Evolutionary conservation across 2,113 vertebrate species (phyloP).

Genomic region (Chamaea fasciata): DNA sequence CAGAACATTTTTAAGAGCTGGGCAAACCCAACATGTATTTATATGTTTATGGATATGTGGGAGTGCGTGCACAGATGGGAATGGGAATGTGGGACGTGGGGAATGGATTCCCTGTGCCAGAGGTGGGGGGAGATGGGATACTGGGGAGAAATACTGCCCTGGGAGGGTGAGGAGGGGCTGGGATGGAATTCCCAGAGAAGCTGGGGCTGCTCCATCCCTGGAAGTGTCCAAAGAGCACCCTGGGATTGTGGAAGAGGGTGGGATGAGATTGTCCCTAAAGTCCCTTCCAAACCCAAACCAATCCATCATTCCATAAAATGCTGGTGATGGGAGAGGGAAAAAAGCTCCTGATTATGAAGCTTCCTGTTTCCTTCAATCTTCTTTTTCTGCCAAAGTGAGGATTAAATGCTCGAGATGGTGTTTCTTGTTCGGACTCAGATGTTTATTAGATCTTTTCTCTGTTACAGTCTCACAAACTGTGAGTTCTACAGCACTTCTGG

Average conservation of each 20-base stretch:
- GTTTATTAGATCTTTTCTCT: too few species aligned
- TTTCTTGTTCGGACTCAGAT: too few species aligned
- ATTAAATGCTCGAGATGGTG: too few species aligned
- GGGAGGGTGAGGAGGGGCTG: background rate
- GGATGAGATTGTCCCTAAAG: too few species aligned
- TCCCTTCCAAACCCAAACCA: background rate
- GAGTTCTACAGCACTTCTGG: too few species aligned
- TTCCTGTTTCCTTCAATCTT: too few species aligned
- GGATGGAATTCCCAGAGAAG: background rate
- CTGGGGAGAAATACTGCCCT: background rate
- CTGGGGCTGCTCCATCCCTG: background rate
- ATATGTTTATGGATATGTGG: background rate
- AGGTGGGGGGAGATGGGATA: background rate
- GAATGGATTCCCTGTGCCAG: background rate
- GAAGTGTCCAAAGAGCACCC: background rate
- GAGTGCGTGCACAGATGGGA: background rate
- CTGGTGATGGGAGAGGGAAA: background rate
- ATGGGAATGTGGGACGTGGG: background rate
- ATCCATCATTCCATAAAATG: background rate
- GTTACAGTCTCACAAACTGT: too few species aligned
- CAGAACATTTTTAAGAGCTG: slow-evolving; percentile 18
- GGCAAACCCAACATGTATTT: background rate
- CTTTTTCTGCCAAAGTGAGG: too few species aligned
- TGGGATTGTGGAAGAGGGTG: background rate
- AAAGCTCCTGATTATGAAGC: background rate